Evolutionary conservation across 2,797 vertebrate genomes (phyloP), one percentile per base, ranked within the genome.

Genomic region (Onychomys arenicola): DNA sequence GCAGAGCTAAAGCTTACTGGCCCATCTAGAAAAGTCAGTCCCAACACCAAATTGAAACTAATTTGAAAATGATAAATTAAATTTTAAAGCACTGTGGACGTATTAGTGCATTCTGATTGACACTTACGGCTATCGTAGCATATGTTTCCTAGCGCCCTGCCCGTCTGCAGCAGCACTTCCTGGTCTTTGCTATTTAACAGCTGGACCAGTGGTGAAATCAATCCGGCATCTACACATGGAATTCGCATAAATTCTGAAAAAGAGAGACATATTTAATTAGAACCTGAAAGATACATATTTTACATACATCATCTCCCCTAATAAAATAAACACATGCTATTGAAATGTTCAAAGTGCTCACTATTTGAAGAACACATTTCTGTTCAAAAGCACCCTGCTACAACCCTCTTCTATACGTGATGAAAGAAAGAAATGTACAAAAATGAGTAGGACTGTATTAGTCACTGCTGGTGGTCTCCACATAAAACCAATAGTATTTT

Each of bases 101-200:
- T 12, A 83, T 9, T 55, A 34, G 1, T 80, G 43, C 52, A 19
- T 73, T 23, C 16, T 46, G n/a, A n/a, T n/a, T 89, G 98, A 98
- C 97, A 99, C 99, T 99, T 99, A 99, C 99, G 99, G 99, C 99
- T 99, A 98, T 99, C 99, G 29, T 99, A 99, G 98, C 99, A 99
- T 99, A 99, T 99, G 99, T 99, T 99, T 97, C 99, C 99, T 91
- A 99, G 99, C 83, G 99, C 99, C 87, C 99, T 99, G 98, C 99
- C 99, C 0, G 99, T 99, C 98, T 99, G 99, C 96, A 99, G 99
- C 96, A 99, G 98, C 57, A 99, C 98, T 98, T 99, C 99, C 98
- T 99, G 99, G 98, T 99, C 99, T 97, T 98, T 98, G 98, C 99
- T 99, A 98, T 99, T 99, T 73, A 99, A 97, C 98, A 99, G 99